Evolutionary conservation across 2,797 vertebrate species (phyloP).

Genomic region (Hylomyscus alleni): DNA sequence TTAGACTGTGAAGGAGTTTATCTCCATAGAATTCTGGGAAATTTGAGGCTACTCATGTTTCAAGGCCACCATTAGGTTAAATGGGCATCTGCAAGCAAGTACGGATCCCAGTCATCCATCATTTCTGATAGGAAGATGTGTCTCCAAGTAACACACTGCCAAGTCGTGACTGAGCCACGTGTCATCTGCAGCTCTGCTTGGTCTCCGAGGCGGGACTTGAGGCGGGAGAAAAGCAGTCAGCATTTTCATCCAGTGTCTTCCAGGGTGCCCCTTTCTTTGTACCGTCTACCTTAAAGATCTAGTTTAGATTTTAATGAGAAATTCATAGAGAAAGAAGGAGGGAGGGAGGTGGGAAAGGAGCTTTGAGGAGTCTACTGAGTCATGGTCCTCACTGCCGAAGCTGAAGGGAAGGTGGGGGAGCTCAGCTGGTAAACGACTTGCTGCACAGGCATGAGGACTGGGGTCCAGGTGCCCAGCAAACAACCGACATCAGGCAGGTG

Average conservation of each 20-base stretch:
- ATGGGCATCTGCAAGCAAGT: conserved; percentile 57
- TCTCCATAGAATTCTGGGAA: neutral
- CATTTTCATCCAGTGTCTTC: neutral
- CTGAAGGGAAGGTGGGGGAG: neutral
- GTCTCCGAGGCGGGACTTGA: conserved; percentile 23
- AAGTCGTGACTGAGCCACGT: conserved; percentile 50
- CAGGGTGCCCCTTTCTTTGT: neutral
- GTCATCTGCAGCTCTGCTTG: conserved; percentile 38
- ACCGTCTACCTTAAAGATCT: neutral
- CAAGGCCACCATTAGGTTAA: conserved; percentile 67
- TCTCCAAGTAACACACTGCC: conserved; percentile 48
- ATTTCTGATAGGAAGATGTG: conserved; percentile 68
- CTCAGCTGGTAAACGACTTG: neutral
- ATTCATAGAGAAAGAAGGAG: conserved; percentile 23
- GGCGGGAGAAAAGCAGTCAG: conserved; percentile 3
- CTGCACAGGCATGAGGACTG: neutral
- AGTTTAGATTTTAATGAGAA: neutral
- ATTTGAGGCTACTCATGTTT: conserved; percentile 58
- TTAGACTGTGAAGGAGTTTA: neutral
- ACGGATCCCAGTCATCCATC: conserved; percentile 53
- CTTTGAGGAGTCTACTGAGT: neutral
- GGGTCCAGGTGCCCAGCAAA: too few relatives aligned
- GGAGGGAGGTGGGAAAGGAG: neutral
- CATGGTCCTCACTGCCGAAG: neutral
- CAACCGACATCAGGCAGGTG: neutral